These are phyloP conservation scores for Drosophila demipolita DNA, from an alignment of 2,888 invertebrate genomes.

Conservation along the genomic window DNA sequence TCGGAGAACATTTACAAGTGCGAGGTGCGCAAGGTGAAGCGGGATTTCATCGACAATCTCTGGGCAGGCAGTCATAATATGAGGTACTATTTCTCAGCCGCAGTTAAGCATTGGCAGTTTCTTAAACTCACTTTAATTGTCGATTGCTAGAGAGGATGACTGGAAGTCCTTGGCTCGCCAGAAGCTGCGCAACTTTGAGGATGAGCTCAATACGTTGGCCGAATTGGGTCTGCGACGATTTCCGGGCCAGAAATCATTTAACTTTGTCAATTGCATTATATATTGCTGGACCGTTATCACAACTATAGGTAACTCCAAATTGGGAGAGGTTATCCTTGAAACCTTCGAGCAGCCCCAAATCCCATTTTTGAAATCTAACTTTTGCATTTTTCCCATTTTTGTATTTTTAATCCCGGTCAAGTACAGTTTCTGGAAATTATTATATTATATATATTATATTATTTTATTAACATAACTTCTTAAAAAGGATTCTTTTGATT, in stretches of 20 bases:
- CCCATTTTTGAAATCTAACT: background rate
- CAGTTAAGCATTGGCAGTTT: background rate
- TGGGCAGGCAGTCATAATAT: conserved; percentile 93
- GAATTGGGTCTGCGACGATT: conserved; percentile 93
- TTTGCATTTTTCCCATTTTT: background rate
- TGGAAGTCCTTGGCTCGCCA: conserved; percentile 94
- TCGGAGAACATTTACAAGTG: conserved; percentile 95
- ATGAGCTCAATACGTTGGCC: conserved; percentile 92
- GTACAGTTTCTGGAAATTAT: too few relatives aligned
- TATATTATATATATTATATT: background rate
- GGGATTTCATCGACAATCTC: conserved; percentile 93
- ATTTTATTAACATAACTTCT: background rate
- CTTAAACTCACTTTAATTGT: conserved; percentile 11
- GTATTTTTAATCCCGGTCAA: background rate
- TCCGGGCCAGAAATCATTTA: conserved; percentile 94
- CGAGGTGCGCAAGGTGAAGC: conserved; percentile 93
- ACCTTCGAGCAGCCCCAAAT: background rate
- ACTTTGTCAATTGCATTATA: conserved; percentile 93
- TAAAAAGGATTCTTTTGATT: background rate
- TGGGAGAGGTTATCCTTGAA: background rate
- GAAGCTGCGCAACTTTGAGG: conserved; percentile 93
- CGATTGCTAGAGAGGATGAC: conserved; percentile 89
- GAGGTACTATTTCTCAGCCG: conserved; percentile 84
- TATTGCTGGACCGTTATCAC: conserved; percentile 95
- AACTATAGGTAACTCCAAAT: conserved; percentile 91